phyloP scores from a whole-genome alignment of 2,113 vertebrate species.

The Scophthalmus maximus region DNA sequence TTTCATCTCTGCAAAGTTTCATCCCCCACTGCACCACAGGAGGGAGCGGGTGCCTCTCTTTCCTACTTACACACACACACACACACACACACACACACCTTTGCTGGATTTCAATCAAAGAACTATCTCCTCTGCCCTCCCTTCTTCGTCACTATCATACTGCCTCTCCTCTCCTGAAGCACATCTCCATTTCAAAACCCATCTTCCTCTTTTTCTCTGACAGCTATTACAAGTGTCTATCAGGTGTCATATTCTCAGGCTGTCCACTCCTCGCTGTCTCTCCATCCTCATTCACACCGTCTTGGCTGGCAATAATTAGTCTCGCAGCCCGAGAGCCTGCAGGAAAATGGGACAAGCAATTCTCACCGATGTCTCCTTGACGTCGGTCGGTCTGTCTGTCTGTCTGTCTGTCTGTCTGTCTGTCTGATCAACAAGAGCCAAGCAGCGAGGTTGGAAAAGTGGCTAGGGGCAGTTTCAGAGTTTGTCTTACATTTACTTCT shows the following conservation, averaged over 20 bases:
- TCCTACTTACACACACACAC: constrained; percentile 13
- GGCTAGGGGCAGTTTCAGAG: not conserved
- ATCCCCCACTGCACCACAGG: constrained; percentile 43
- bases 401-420: constrained; percentile 27
- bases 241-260: constrained; percentile 51
- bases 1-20: constrained; percentile 63
- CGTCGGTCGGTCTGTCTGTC: constrained; percentile 31
- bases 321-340: constrained; percentile 22
- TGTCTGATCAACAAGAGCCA: not conserved
- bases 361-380: constrained; percentile 40
- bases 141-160: constrained; percentile 33
- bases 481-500: constrained; percentile 4
- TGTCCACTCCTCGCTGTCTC: constrained; percentile 26
- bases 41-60: constrained; percentile 11
- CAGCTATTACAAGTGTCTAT: constrained; percentile 46
- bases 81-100: constrained; percentile 10
- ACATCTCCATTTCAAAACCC: constrained; percentile 7
- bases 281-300: constrained; percentile 42
- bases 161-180: constrained; percentile 25
- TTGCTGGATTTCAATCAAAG: constrained; percentile 43
- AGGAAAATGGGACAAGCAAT: constrained; percentile 39
- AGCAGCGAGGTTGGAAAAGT: not conserved
- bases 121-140: constrained; percentile 14
- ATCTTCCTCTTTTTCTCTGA: constrained; percentile 8
- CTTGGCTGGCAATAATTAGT: constrained; percentile 40